These are phyloP conservation scores for Antheraea pernyi DNA, from an alignment of 1,140 invertebrate species.

Conservation along the genomic window DNA sequence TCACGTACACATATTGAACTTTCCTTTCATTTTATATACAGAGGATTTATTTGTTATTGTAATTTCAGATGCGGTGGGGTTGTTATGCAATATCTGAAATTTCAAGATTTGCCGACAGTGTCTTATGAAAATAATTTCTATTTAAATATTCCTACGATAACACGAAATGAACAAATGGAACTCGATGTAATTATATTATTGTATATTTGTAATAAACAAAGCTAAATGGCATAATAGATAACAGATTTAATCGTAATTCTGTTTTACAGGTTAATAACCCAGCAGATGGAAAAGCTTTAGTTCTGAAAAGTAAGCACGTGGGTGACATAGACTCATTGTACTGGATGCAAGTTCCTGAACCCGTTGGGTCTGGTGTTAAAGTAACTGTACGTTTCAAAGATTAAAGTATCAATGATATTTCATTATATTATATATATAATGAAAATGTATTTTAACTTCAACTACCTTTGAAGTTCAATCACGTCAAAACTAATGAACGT, in stretches of 20 bases:
- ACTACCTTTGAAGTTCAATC: too few relatives aligned
- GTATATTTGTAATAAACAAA: neutral
- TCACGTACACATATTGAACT: too few relatives aligned
- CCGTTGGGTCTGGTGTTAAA: neutral
- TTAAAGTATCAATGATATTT: neutral
- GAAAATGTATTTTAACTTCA: too few relatives aligned
- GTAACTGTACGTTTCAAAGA: neutral
- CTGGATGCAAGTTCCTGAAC: neutral
- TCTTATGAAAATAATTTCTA: neutral
- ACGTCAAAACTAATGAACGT: too few relatives aligned
- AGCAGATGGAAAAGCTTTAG: neutral
- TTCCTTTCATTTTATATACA: too few relatives aligned
- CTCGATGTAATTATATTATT: neutral
- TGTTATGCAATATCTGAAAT: constrained; percentile 6
- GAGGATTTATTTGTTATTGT: neutral
- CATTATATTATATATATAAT: too few relatives aligned
- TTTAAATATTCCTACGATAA: neutral
- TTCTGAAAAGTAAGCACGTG: neutral
- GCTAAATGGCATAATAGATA: too few relatives aligned
- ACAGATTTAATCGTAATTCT: neutral
- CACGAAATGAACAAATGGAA: neutral
- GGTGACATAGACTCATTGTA: neutral
- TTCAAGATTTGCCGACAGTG: neutral
- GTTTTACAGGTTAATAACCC: too few relatives aligned
- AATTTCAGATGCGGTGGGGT: constrained; percentile 13